Evolutionary conservation across 2,888 invertebrate genomes (phyloP).

Genomic region (Cryptocheilus praepositus): DNA sequence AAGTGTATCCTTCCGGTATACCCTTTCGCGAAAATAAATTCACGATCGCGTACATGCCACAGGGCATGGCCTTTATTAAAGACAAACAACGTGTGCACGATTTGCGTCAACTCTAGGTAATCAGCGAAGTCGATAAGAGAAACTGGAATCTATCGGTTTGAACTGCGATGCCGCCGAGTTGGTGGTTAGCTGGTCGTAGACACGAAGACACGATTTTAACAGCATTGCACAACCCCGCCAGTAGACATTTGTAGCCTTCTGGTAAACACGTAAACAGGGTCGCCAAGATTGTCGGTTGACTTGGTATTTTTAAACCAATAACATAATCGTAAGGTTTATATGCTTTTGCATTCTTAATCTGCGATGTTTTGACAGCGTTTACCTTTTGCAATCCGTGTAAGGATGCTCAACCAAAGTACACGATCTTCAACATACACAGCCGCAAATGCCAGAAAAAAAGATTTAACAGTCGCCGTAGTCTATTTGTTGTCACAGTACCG

Average conservation of each 20-base stretch:
- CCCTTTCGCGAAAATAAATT: not conserved
- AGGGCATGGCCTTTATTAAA: too few relatives aligned
- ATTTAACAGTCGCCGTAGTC: too few relatives aligned
- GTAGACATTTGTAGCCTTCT: not conserved
- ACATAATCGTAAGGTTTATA: too few relatives aligned
- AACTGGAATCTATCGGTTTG: constrained; percentile 38
- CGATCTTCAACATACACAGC: too few relatives aligned
- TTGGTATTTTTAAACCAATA: not conserved
- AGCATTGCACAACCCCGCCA: not conserved
- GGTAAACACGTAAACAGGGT: constrained; percentile 10
- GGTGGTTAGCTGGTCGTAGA: constrained; percentile 17
- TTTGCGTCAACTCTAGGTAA: constrained; percentile 41
- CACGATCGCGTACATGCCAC: not conserved
- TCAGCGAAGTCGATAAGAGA: constrained; percentile 26
- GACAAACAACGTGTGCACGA: constrained; percentile 12
- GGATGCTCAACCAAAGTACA: too few relatives aligned
- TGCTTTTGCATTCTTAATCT: too few relatives aligned
- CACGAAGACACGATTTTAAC: constrained; percentile 13
- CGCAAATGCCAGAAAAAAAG: too few relatives aligned
- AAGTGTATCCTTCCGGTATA: too few relatives aligned
- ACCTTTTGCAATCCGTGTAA: too few relatives aligned
- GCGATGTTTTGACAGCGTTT: too few relatives aligned
- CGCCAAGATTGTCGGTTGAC: not conserved
- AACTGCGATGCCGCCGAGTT: constrained; percentile 15
- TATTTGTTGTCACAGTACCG: too few relatives aligned